Conservation (phyloP, 1,140 invertebrate species). For the Littorina saxatilis region DNA sequence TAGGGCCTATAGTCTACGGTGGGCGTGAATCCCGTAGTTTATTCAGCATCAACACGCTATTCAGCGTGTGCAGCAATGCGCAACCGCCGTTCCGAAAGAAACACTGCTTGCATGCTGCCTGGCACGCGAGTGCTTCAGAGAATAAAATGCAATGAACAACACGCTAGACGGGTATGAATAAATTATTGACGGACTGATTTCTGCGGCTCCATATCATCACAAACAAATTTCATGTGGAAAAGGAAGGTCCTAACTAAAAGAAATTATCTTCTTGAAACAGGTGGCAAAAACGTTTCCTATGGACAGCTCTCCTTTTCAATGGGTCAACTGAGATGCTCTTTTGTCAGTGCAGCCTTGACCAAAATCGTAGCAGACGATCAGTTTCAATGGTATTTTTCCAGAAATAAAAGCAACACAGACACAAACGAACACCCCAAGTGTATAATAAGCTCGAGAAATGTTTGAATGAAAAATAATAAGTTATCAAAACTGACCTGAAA, state of each 20-base stretch:
- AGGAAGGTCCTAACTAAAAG: neutral
- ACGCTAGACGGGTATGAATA: constrained; percentile 7
- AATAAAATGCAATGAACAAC: neutral
- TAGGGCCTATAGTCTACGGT: no score
- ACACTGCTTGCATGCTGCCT: constrained; percentile 15
- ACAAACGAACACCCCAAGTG: neutral
- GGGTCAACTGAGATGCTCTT: neutral
- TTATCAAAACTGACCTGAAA: neutral
- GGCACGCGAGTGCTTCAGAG: neutral
- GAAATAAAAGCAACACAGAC: neutral
- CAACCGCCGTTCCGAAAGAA: neutral
- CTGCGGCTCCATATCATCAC: neutral
- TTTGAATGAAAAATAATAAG: neutral
- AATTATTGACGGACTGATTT: constrained; percentile 3
- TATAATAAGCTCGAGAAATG: no score
- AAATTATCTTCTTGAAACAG: neutral
- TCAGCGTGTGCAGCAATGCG: neutral
- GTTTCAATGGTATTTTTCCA: neutral
- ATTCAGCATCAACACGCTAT: neutral
- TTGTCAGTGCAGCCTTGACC: neutral
- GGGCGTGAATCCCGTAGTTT: neutral
- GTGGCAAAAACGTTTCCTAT: neutral
- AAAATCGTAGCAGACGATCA: constrained; percentile 29
- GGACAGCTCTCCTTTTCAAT: neutral
- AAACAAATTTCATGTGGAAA: neutral